Evolutionary conservation across 2,797 vertebrate genomes (phyloP).

Genomic region (Otolemur crassicaudatus): DNA sequence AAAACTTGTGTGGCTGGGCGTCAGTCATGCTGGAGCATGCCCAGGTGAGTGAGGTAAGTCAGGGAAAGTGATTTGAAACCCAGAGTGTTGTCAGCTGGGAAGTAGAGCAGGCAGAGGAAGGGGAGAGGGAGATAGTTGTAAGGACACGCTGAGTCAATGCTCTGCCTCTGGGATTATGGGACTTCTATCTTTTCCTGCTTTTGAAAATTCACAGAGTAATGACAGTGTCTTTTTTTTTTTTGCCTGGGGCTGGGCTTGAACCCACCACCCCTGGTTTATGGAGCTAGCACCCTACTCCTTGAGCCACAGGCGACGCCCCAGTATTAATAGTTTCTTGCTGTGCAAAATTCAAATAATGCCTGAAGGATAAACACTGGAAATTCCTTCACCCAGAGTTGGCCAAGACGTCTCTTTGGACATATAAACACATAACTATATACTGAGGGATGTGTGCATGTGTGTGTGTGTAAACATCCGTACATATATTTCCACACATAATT

Average conservation of each 20-base stretch:
- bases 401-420: neutral
- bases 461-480: neutral
- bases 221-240: neutral
- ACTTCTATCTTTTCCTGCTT: neutral
- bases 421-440: neutral
- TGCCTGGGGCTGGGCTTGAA: no score
- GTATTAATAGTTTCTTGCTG: neutral
- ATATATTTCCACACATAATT: neutral
- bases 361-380: neutral
- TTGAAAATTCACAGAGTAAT: neutral
- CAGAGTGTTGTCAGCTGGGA: neutral
- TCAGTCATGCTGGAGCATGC: neutral
- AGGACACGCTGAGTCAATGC: neutral
- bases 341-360: neutral
- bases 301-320: no score
- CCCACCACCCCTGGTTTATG: no score
- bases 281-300: no score
- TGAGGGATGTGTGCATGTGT: no score
- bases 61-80: neutral
- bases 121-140: neutral
- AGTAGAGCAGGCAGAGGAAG: neutral
- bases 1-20: neutral
- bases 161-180: no score
- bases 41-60: neutral
- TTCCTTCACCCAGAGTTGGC: neutral